These are phyloP conservation scores for Patiria miniata DNA, from an alignment of 35 echinoderm and acorn worm genomes.

Conservation along the genomic window DNA sequence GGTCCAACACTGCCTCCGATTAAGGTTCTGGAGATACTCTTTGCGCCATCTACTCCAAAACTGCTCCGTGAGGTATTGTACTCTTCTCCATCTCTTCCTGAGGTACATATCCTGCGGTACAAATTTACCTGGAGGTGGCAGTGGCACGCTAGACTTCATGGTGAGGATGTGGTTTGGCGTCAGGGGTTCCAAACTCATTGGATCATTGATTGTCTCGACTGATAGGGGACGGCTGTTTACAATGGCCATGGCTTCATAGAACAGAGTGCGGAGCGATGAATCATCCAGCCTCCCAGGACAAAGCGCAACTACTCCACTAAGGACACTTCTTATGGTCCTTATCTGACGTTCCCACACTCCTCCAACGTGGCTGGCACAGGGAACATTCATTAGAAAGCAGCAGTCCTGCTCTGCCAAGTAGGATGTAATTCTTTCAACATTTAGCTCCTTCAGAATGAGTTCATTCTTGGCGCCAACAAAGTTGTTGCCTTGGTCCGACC, in stretches of 20 bases:
- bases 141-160: conserved; percentile 33
- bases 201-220: conserved; percentile 22
- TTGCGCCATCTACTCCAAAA: conserved; percentile 58
- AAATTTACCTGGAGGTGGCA: conserved; percentile 57
- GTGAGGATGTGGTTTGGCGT: conserved; percentile 48
- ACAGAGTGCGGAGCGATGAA: conserved; percentile 71
- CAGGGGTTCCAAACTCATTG: conserved; percentile 23
- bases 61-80: conserved; percentile 26
- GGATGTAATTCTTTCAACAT: conserved; percentile 45
- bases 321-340: conserved; percentile 49
- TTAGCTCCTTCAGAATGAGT: too few species aligned
- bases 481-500: conserved; percentile 45
- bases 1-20: conserved; percentile 47
- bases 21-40: conserved; percentile 37
- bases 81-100: conserved; percentile 35
- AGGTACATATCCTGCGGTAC: conserved; percentile 14
- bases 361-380: conserved; percentile 69
- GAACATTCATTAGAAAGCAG: conserved; percentile 67
- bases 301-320: conserved; percentile 35
- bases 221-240: conserved; percentile 68
- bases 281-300: conserved; percentile 52
- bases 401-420: conserved; percentile 47
- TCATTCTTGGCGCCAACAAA: conserved; percentile 37
- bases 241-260: conserved; percentile 60
- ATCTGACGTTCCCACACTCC: conserved; percentile 69